Percentiles rank a stretch among this genome's conserved stretches.
Evolutionary conservation across 2,113 vertebrate genomes (phyloP).

Genomic region (Larimichthys polyactis): DNA sequence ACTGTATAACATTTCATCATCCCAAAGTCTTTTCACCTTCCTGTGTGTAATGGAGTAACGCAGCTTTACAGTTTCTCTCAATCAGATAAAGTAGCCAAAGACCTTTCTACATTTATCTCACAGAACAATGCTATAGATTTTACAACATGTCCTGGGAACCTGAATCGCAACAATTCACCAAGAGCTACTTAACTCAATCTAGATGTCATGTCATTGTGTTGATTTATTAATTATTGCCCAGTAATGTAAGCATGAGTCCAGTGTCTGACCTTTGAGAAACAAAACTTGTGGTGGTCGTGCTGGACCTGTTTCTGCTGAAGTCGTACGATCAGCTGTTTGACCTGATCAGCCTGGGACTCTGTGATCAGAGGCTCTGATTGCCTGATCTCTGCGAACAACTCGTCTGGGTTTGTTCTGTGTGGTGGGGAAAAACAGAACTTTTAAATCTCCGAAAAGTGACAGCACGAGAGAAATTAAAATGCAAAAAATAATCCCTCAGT

Average conservation of each 20-base stretch:
- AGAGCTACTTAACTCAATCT: not conserved
- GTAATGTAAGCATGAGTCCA: not conserved
- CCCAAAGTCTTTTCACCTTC: not conserved
- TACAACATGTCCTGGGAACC: not conserved
- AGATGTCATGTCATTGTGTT: not conserved
- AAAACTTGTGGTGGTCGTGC: conserved; percentile 87
- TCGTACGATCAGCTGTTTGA: conserved; percentile 87
- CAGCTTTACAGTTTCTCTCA: not conserved
- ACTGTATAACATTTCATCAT: not conserved
- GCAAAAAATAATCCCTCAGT: no score
- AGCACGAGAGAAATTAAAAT: not conserved
- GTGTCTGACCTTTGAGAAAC: conserved; percentile 90
- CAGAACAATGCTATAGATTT: not conserved
- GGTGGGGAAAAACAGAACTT: not conserved
- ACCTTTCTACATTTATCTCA: not conserved
- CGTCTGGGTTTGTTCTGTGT: conserved; percentile 86
- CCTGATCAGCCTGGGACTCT: conserved; percentile 83
- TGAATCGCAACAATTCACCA: not conserved
- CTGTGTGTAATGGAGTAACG: not conserved
- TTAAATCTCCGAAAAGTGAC: not conserved
- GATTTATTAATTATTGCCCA: not conserved
- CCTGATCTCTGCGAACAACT: conserved; percentile 88
- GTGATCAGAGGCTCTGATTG: conserved; percentile 91
- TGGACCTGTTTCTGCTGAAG: conserved; percentile 91
- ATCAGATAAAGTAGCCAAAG: not conserved